A percentile compares a stretch with the other conserved stretches of the same genome.
Conservation (phyloP, 2,113 vertebrate species). For the Dissostichus mawsoni region DNA sequence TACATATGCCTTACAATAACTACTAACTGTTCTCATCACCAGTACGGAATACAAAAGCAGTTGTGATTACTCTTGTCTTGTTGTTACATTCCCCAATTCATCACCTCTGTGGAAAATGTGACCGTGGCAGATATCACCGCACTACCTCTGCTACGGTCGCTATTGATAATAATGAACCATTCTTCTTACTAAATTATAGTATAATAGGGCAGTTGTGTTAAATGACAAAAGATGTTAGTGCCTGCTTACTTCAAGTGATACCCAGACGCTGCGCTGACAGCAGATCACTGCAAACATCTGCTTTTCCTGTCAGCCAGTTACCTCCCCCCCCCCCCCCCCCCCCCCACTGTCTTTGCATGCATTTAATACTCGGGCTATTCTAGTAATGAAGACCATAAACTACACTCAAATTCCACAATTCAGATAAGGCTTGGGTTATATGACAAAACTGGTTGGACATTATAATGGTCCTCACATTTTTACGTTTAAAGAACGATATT, state of each 20-base stretch:
- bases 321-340: constrained; percentile 9
- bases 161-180: constrained; percentile 17
- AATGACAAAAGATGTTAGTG: constrained; percentile 29
- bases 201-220: constrained; percentile 34
- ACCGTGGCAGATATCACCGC: background rate
- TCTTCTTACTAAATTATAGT: constrained; percentile 46
- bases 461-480: too few species aligned
- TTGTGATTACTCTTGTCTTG: constrained; percentile 5
- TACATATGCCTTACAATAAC: background rate
- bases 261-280: constrained; percentile 33
- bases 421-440: background rate
- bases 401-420: background rate
- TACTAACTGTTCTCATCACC: background rate
- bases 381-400: constrained; percentile 1
- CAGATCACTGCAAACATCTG: constrained; percentile 40
- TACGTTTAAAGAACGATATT: too few species aligned
- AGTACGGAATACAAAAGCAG: background rate
- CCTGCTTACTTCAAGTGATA: constrained; percentile 56
- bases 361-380: constrained; percentile 17
- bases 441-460: too few species aligned
- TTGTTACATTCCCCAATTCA: background rate
- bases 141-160: constrained; percentile 13
- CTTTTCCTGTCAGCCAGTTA: constrained; percentile 7
- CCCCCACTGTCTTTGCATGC: background rate
- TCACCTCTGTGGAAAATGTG: constrained; percentile 16